Conservation (phyloP, 2,888 invertebrate species). For the Anarsia innoxiella region DNA sequence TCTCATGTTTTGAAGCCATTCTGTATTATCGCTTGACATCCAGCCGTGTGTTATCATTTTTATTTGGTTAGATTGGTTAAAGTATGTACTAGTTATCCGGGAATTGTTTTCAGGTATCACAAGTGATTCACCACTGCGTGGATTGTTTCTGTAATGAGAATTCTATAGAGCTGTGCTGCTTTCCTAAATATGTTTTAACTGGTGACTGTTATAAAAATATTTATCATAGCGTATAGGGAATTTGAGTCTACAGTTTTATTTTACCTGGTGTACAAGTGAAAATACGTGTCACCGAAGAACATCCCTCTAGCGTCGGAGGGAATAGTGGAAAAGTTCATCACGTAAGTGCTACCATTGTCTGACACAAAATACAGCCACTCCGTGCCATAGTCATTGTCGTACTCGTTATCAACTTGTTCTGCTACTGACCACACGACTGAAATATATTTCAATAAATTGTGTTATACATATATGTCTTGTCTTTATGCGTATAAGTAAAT, state of each 20-base stretch:
- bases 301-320: slow-evolving; percentile 39
- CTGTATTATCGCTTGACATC: slow-evolving; percentile 50
- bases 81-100: slow-evolving; percentile 38
- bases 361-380: slow-evolving; percentile 65
- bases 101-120: slow-evolving; percentile 28
- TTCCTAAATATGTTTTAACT: too few relatives aligned
- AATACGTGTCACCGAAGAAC: slow-evolving; percentile 52
- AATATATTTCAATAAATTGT: too few relatives aligned
- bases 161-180: neutral
- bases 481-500: too few relatives aligned
- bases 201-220: too few relatives aligned
- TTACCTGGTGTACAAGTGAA: slow-evolving; percentile 62
- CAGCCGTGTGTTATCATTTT: slow-evolving; percentile 74
- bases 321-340: slow-evolving; percentile 50
- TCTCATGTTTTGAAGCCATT: slow-evolving; percentile 59
- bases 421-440: slow-evolving; percentile 18
- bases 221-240: too few relatives aligned
- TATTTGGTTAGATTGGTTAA: slow-evolving; percentile 53
- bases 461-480: too few relatives aligned
- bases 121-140: slow-evolving; percentile 37
- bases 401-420: slow-evolving; percentile 28
- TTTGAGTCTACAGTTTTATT: too few relatives aligned
- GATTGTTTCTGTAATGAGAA: slow-evolving; percentile 23
- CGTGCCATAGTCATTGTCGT: slow-evolving; percentile 48
- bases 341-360: slow-evolving; percentile 49